Evolutionary conservation across 2,888 invertebrate species (phyloP).

Genomic region (Dastarcus helophoroides): DNA sequence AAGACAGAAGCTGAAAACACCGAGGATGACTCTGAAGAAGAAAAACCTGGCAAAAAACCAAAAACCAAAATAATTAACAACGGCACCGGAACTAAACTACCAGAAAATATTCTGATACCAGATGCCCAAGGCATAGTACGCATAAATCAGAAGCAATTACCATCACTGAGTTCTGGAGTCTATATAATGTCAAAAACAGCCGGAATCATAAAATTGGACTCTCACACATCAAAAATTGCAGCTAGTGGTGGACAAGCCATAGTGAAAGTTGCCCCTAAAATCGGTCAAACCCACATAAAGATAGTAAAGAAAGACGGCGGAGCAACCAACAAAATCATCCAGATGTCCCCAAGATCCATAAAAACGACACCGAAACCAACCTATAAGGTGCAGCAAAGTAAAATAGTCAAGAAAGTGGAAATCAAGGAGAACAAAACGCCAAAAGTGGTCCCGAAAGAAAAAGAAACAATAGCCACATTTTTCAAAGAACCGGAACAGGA

Average conservation of each 20-base stretch:
- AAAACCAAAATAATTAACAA: constrained; percentile 15
- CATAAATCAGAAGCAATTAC: constrained; percentile 63
- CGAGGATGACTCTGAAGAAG: constrained; percentile 18
- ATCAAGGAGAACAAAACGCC: constrained; percentile 13
- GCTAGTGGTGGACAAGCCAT: constrained; percentile 33
- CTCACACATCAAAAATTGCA: constrained; percentile 35
- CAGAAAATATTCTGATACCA: constrained; percentile 37
- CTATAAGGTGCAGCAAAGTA: constrained; percentile 12
- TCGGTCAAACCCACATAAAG: constrained; percentile 40
- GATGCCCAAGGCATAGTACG: constrained; percentile 59
- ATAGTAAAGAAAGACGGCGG: constrained; percentile 33
- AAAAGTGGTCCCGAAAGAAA: constrained; percentile 5
- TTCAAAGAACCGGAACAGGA: constrained; percentile 10
- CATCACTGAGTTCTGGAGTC: constrained; percentile 50
- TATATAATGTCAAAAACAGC: constrained; percentile 69
- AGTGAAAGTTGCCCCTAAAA: constrained; percentile 40
- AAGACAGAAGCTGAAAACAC: constrained; percentile 31
- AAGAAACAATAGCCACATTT: constrained; percentile 1
- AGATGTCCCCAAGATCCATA: constrained; percentile 11
- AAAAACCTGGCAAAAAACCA: constrained; percentile 9
- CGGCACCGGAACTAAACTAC: constrained; percentile 19
- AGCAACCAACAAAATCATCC: constrained; percentile 16
- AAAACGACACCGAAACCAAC: constrained; percentile 8
- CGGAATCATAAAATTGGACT: constrained; percentile 60
- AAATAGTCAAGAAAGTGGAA: constrained; percentile 15